Base-by-base conservation (phyloP, 2,113 vertebrate genomes). In the Hemibagrus wyckioides region DNA sequence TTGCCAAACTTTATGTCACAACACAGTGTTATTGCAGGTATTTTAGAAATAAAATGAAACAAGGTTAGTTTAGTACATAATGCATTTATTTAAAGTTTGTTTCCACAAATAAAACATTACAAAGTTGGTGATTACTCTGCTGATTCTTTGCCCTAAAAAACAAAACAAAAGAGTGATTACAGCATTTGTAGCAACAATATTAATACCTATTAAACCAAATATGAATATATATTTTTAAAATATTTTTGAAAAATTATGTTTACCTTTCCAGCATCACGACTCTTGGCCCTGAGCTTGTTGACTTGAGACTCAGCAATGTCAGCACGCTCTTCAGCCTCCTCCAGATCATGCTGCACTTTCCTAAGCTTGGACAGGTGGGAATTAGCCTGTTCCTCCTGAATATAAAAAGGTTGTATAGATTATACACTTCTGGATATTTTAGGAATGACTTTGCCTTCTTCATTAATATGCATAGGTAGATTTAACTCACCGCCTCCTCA, bases 261-360 rank as follows among this genome's bases (percentile, higher is more conserved):
- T 48, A 80, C 65, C 67, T 95, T 94, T 89, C 95, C 95, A 87
- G 88, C 39, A 48, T 96, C 95, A 1, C 94, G 94, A 85, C 91
- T 96, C 92, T 96, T 96, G 65, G 94, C 94, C 83, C 95, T 93
- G 59, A 96, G 83, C 83, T 96, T 97, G 93, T 96, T 96, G 91
- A 96, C 95, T 86, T 96, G 95, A 41, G 96, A 95, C 90, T 96
- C 96, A 0, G 95, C 93, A 0, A 96, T 96, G 50, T 97, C 96
- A 0, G 95, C 96, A 52, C 96, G 92, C 90, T 97, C 96, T 91
- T 96, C 95, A 5, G 96, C 95, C 91, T 97, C 96, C 85, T 97
- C 95, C 85, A 96, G 91, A 86, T 96, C 95, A 63, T 96, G 95
- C 91, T 97, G 96, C 71, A 94, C 83, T 87, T 95, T 95, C 84